Base-by-base conservation (phyloP, 2,888 invertebrate genomes). In the Liopterus haemorrhoidalis region DNA sequence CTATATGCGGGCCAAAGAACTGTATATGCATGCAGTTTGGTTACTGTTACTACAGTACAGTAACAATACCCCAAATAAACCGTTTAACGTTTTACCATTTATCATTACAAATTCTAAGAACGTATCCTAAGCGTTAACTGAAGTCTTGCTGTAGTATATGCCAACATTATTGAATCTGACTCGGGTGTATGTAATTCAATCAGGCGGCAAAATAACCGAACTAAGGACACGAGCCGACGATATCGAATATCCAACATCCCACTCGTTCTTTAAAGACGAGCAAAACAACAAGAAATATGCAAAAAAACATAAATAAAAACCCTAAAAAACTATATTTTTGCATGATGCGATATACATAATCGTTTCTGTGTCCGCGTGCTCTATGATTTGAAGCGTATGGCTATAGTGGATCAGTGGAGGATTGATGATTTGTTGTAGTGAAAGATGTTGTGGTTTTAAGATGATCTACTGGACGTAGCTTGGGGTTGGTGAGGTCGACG, bases 361-460 rank as follows among this genome's bases (percentile, higher is more conserved):
- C 37, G 37, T 31, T 44, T 44, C 43, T 37, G 37, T 44, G 37
- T 37, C 19, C 38, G 28, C 43, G 43, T 37, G 31, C 43, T 20
- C 43, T 44, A 44, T 44, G 43, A 44, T 44, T 44, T 44, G 43
- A 44, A 44, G 31, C 43, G 37, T 44, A 37, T 44, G 43, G 41
- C 31, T 16, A 15, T 14, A 20, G 24, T 31, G 12, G 37, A 21
- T 14, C 43, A 44, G 43, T 18, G 11, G 22, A 14, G 6, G 9
- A 16, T 12, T 18, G 30, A 31, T 16, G 31, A 21, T 38, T 22
- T 24, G 8, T 5, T 19, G 9, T n/a, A n/a, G n/a, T n/a, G 16
- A 20, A 44, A n/a, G 43, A 28, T 19, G n/a, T n/a, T n/a, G n/a
- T n/a, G n/a, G n/a, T n/a, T n/a, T n/a, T 31, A 15, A 24, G 22